Evolutionary conservation across 2,888 invertebrate genomes (phyloP), one percentile per base, ranked within the genome.

Genomic region (Tiliacea citrago): DNA sequence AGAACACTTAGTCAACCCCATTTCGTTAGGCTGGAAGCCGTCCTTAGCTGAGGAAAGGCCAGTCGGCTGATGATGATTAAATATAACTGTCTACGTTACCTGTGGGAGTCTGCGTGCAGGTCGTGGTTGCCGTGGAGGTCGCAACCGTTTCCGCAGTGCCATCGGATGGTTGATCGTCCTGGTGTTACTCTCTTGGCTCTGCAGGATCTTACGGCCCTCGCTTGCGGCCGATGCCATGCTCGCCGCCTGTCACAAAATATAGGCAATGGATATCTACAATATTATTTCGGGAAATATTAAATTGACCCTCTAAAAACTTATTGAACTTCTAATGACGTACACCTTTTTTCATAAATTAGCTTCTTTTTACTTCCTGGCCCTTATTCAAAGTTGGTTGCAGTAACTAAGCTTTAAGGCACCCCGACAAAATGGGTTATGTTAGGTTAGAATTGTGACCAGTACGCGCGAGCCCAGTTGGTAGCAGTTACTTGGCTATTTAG

Each of bases 161-260:
- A 96, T 95, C 47, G 96, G 96, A 82, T 96, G 96, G 91, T 93
- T 96, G 88, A 96, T 96, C 73, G 94, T 94, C 8, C 95, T 92
- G 53, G 91, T 93, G 96, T 90, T 97, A 86, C 88, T 93, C 88
- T 94, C 96, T 90, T 94, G 95, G 89, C 87, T 96, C 88, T 94
- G 95, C 85, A 93, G 94, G 82, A 94, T 94, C 89, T 95, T 95
- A 45, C 94, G 94, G 80, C 94, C 94, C 86, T 96, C 97, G 93
- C 94, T 97, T 90, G 94, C 97, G 73, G 95, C 97, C 79, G 97
- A 97, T 57, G 97, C 97, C 89, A 97, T 96, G 88, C 97, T 97
- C 55, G 97, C 97, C 66, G 97, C 97, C 95, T 96, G 85, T 29
- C 55, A 69, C 78, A 74, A 82, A 42, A 77, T 68, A 1, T 10